Conservation (phyloP, 1,140 invertebrate species). For the Plectus sambesii region DNA sequence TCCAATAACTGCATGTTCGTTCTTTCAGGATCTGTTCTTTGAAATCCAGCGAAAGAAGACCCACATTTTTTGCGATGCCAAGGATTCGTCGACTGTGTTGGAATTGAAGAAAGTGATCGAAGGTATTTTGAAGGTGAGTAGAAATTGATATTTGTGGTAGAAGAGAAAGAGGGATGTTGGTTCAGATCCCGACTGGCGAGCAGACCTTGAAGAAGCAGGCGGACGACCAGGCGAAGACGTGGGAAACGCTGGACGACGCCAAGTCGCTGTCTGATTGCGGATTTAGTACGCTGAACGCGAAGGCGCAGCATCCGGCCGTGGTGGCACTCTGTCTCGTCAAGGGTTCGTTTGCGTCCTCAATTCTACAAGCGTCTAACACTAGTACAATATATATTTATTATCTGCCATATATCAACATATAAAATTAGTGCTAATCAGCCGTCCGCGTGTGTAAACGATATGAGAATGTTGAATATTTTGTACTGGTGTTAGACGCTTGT, state of each 20-base stretch:
- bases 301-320: slow-evolving; percentile 27
- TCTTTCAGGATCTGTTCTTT: slow-evolving; percentile 32
- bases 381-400: no score
- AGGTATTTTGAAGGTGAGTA: slow-evolving; percentile 26
- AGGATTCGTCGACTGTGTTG: slow-evolving; percentile 21
- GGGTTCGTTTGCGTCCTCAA: no score
- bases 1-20: slow-evolving; percentile 7
- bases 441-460: no score
- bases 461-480: background rate
- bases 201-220: slow-evolving; percentile 13
- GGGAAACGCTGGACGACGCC: slow-evolving; percentile 26
- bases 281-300: slow-evolving; percentile 30
- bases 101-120: slow-evolving; percentile 32
- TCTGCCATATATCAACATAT: no score
- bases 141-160: background rate
- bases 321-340: no score
- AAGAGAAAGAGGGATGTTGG: slow-evolving; percentile 3
- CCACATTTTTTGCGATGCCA: slow-evolving; percentile 26
- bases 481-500: background rate
- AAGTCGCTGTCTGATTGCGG: slow-evolving; percentile 25
- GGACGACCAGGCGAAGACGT: slow-evolving; percentile 16
- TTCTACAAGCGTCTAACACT: no score
- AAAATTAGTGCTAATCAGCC: no score
- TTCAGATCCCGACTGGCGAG: background rate
- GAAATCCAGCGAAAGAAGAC: slow-evolving; percentile 31